phyloP scores from a whole-genome alignment of 2,888 invertebrate genomes.

The Mimumesa dahlbomi region DNA sequence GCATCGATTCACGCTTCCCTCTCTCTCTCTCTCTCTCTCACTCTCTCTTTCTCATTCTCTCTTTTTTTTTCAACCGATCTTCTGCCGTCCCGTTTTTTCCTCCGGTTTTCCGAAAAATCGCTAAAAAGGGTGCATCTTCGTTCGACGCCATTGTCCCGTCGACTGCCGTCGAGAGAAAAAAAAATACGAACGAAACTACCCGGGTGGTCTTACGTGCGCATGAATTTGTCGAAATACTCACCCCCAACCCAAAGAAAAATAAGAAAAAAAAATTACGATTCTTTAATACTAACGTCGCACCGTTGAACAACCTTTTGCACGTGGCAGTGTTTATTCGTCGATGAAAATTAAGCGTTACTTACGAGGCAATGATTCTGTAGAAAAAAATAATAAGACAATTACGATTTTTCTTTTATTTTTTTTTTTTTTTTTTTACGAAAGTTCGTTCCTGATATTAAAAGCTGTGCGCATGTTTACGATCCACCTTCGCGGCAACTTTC shows the following conservation, averaged over 20 bases:
- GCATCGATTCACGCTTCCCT: slow-evolving; percentile 61
- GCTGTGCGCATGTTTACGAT: slow-evolving; percentile 37
- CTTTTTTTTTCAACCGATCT: slow-evolving; percentile 7
- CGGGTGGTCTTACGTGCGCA: slow-evolving; percentile 4
- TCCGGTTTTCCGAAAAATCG: slow-evolving; percentile 12
- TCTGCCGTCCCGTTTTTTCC: not conserved
- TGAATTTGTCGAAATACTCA: too few species aligned
- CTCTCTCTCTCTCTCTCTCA: slow-evolving; percentile 12
- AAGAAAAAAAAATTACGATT: too few species aligned
- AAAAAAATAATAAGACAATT: too few species aligned
- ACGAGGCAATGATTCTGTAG: too few species aligned
- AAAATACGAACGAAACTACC: not conserved
- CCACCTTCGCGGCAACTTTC: slow-evolving; percentile 37
- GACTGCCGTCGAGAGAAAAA: slow-evolving; percentile 23
- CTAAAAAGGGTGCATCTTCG: slow-evolving; percentile 33
- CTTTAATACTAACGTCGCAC: too few species aligned
- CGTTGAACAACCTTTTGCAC: too few species aligned
- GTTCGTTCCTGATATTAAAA: slow-evolving; percentile 31
- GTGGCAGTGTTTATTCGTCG: too few species aligned
- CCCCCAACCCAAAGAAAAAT: too few species aligned
- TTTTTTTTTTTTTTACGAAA: slow-evolving; percentile 22
- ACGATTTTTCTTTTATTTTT: too few species aligned
- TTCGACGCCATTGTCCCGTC: slow-evolving; percentile 15
- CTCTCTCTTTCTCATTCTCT: slow-evolving; percentile 2
- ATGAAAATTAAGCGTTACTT: too few species aligned